Conservation (phyloP, 2,888 invertebrate genomes). For the Hemistola chrysoprasaria region DNA sequence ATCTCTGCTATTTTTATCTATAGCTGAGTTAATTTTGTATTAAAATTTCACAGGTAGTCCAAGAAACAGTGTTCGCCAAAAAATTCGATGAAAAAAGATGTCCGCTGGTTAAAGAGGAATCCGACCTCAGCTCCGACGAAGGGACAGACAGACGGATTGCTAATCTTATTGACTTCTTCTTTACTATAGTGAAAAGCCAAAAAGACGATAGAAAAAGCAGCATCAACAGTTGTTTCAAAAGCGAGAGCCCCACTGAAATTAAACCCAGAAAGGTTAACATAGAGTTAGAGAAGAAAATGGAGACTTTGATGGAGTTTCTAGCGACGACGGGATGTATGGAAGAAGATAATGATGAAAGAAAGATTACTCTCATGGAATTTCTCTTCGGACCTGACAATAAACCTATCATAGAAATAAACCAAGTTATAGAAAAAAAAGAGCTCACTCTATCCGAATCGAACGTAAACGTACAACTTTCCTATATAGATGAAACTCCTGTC, state of each 20-base stretch:
- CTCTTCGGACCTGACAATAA: slow-evolving; percentile 67
- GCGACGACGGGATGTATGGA: slow-evolving; percentile 72
- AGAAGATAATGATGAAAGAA: slow-evolving; percentile 62
- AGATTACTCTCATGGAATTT: slow-evolving; percentile 76
- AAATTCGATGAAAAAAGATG: slow-evolving; percentile 65
- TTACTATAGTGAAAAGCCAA: slow-evolving; percentile 75
- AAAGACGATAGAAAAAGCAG: slow-evolving; percentile 69
- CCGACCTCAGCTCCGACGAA: slow-evolving; percentile 66
- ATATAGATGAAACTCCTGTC: slow-evolving; percentile 73
- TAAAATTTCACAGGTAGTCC: slow-evolving; percentile 61
- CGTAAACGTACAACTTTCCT: slow-evolving; percentile 64
- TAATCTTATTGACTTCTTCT: slow-evolving; percentile 75
- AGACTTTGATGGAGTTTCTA: slow-evolving; percentile 73
- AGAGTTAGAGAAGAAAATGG: slow-evolving; percentile 75
- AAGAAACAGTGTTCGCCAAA: slow-evolving; percentile 67
- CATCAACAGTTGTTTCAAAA: slow-evolving; percentile 68
- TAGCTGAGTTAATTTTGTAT: not conserved
- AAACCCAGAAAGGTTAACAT: slow-evolving; percentile 60
- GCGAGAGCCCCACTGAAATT: slow-evolving; percentile 60
- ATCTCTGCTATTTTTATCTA: no score
- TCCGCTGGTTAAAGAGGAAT: slow-evolving; percentile 72
- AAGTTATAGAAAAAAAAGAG: slow-evolving; percentile 41
- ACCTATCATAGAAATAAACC: slow-evolving; percentile 57
- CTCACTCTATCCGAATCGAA: slow-evolving; percentile 63
- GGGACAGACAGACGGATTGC: slow-evolving; percentile 68